Evolutionary conservation across 2,797 vertebrate genomes (phyloP), one percentile per base, ranked within the genome.

Genomic region (Carapus acus): DNA sequence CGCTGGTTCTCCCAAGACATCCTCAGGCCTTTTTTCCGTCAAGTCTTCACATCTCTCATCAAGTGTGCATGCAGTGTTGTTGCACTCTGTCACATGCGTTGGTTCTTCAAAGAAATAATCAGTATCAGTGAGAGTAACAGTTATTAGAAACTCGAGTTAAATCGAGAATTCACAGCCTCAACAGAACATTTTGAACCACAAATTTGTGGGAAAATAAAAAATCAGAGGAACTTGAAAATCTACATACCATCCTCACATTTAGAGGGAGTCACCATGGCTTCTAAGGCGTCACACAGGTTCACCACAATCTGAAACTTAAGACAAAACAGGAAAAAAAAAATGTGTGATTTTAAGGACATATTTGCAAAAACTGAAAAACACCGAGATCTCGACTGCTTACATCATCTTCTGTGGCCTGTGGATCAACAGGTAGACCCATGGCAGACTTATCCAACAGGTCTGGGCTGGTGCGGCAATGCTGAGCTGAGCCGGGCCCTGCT

Each of bases 251-350:
- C 61, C 0, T 58, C 48, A 54, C 59, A 73, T 11, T 2, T 33
- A 0, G 78, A 85, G 2, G 84, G 79, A 0, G 54, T 76, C 3
- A 36, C 73, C 85, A 88, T 67, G 29, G 82, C 84, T 2, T 87
- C 88, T 66, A 89, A 52, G 17, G 69, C 81, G 3, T 82, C 76
- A 65, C 86, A 89, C 45, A 89, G 72, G 71, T 90, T 89, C 23
- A 89, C 47, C 64, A 90, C 83, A 67, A 89, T 46, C 88, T 89
- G 62, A 19, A 43, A 31, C 56, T 40, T 15, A 14, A 38, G 36
- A 43, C 22, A 17, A 42, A 45, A n/a, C 2, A 42, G 15, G 20
- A n/a, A 8, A 33, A 15, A 9, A 16, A n/a, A 23, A 17, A 14
- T 4, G 12, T 3, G 3, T 34, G 1, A 8, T 44, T 44, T 33